Conservation (phyloP, 2,888 invertebrate genomes). For the Adelognathus sp. region DNA sequence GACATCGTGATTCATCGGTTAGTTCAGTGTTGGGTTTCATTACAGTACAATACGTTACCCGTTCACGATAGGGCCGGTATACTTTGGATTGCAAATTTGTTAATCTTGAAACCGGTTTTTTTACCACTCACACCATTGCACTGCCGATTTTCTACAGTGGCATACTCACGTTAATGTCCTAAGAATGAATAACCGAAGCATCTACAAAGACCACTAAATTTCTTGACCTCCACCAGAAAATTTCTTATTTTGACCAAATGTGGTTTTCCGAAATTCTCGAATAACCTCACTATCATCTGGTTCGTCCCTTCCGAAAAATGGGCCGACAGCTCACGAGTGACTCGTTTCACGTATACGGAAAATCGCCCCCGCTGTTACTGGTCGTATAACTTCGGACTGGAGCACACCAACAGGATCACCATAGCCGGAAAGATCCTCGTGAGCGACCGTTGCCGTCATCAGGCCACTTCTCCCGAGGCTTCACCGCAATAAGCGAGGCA, state of each 20-base stretch:
- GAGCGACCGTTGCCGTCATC: slow-evolving; percentile 25
- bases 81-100: too few relatives aligned
- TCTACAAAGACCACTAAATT: background rate
- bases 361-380: background rate
- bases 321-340: slow-evolving; percentile 10
- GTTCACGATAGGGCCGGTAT: too few relatives aligned
- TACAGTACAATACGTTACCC: too few relatives aligned
- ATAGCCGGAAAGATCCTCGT: slow-evolving; percentile 30
- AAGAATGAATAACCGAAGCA: background rate
- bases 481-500: slow-evolving; percentile 71
- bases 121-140: too few relatives aligned
- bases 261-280: slow-evolving; percentile 11
- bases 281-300: background rate
- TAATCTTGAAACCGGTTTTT: too few relatives aligned
- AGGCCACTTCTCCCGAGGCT: slow-evolving; percentile 26
- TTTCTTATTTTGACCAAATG: slow-evolving; percentile 22
- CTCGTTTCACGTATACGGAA: background rate
- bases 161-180: background rate
- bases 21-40: too few relatives aligned
- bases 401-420: slow-evolving; percentile 25
- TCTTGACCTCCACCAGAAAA: background rate
- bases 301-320: slow-evolving; percentile 29
- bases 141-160: too few relatives aligned
- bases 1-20: too few relatives aligned
- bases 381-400: slow-evolving; percentile 22